Base-by-base conservation (phyloP, 2,113 vertebrate genomes). In the Chloropsis hardwickii region DNA sequence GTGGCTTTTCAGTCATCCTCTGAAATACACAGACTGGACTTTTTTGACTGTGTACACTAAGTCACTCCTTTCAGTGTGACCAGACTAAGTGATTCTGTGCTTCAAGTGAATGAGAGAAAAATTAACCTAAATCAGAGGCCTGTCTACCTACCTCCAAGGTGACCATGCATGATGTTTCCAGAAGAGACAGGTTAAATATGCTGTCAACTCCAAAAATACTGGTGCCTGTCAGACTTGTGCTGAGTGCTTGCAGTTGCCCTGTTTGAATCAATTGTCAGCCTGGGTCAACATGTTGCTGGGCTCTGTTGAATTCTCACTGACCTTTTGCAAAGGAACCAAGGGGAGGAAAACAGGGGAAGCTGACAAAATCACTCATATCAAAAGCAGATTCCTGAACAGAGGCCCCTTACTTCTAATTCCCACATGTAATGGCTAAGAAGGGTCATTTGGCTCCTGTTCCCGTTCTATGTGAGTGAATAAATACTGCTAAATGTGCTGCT, bases 51-150 rank as follows among this genome's bases (percentile, higher is more conserved):
- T 50, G 14, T 66, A 25, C 39, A 50, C 21, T 37, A 85, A 92
- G 56, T 39, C 23, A 61, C 29, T 58, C 50, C 70, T 90, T 58
- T 80, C 88, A 83, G 45, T 65, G 42, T 14, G 71, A 27, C 71
- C 27, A 37, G 28, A 20, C 47, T 62, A 50, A 90, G 35, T 81
- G 58, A 60, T 48, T 73, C 37, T 48, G 24, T 81, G 33, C 82
- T 82, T 79, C 42, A 69, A 94, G 66, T 80, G 71, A 58, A 85
- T 73, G 42, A 91, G 88, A 69, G 58, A 61, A 95, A 92, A 87
- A 76, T 79, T 39, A 88, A 66, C 39, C 27, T 81, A 50, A 81
- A 79, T 81, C 53, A 58, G 35, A 77, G 48, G 48, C 57, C 50
- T 60, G 17, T 57, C 69, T 81, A 14, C 14, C 48, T 65, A 29